A percentile compares a stretch with the other conserved stretches of the same genome.
phyloP scores from a whole-genome alignment of 2,797 vertebrate genomes.

The Tinamus major region DNA sequence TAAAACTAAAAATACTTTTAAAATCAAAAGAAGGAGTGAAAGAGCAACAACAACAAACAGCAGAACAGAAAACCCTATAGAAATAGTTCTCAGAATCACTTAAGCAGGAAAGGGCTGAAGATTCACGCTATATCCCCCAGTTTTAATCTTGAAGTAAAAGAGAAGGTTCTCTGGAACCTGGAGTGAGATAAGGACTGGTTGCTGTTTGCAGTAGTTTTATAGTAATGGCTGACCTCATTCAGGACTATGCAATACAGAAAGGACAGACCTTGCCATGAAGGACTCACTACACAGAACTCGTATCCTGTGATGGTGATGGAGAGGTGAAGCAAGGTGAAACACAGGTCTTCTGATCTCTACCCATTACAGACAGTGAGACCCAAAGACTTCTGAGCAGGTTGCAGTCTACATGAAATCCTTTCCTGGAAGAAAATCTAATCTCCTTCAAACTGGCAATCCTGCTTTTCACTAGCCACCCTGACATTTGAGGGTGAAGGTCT shows the following conservation, averaged over 20 bases:
- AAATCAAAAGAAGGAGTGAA: fast-evolving
- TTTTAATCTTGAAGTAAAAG: background rate
- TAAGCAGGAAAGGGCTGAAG: background rate
- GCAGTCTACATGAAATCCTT: background rate
- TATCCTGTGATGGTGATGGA: background rate
- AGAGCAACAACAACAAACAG: background rate
- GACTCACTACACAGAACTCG: background rate
- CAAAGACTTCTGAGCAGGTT: background rate
- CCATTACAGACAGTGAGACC: background rate
- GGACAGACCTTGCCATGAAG: background rate
- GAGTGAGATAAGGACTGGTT: background rate
- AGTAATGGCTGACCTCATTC: background rate
- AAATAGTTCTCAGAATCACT: background rate
- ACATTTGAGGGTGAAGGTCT: background rate
- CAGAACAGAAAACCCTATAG: background rate
- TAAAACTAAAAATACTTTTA: background rate
- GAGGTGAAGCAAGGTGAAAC: background rate
- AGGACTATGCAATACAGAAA: background rate
- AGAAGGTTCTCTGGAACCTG: background rate
- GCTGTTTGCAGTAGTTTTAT: background rate
- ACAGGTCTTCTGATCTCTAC: background rate
- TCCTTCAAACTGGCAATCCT: background rate
- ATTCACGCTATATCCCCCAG: background rate
- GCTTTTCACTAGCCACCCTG: background rate
- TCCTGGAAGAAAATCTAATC: background rate